Percentiles rank a stretch among this genome's conserved stretches.
Conservation (phyloP, 2,888 invertebrate genomes). For the Lypha dubia region DNA sequence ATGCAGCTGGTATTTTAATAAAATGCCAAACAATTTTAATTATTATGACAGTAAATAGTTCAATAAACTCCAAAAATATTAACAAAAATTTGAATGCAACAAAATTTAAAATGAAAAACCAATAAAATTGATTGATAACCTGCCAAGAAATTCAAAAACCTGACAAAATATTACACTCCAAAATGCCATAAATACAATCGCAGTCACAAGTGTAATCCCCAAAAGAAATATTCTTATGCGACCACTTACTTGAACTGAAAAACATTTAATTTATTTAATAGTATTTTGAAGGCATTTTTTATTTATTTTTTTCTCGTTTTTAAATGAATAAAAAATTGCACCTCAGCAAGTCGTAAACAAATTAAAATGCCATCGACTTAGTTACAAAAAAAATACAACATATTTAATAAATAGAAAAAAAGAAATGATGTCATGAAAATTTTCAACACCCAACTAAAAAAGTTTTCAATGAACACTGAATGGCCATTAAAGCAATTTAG, state of each 20-base stretch:
- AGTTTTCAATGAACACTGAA: conserved; percentile 56
- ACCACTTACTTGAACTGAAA: conserved; percentile 23
- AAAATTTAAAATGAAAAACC: conserved; percentile 22
- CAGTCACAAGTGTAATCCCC: conserved; percentile 71
- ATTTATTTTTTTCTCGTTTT: conserved; percentile 2
- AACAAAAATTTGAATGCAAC: not conserved
- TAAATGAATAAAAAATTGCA: conserved; percentile 64
- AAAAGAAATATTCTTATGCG: conserved; percentile 20
- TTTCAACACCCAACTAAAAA: conserved; percentile 63
- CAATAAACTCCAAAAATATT: conserved; percentile 24
- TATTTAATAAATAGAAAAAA: conserved; percentile 13
- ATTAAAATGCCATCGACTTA: conserved; percentile 69
- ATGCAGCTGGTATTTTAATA: not conserved
- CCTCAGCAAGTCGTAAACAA: conserved; percentile 66
- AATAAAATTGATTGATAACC: conserved; percentile 71
- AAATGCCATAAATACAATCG: conserved; percentile 65
- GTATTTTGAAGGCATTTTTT: conserved; percentile 42
- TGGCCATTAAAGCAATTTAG: conserved; percentile 70
- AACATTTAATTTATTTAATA: conserved; percentile 68
- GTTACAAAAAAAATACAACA: conserved; percentile 47
- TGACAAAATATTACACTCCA: conserved; percentile 79
- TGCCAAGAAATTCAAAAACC: conserved; percentile 70
- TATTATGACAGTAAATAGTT: conserved; percentile 27
- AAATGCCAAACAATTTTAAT: conserved; percentile 2
- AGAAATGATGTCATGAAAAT: conserved; percentile 46